A percentile compares a stretch with the other conserved stretches of the same genome.
phyloP scores from a whole-genome alignment of 2,113 vertebrate genomes.

The Poecilia latipinna region DNA sequence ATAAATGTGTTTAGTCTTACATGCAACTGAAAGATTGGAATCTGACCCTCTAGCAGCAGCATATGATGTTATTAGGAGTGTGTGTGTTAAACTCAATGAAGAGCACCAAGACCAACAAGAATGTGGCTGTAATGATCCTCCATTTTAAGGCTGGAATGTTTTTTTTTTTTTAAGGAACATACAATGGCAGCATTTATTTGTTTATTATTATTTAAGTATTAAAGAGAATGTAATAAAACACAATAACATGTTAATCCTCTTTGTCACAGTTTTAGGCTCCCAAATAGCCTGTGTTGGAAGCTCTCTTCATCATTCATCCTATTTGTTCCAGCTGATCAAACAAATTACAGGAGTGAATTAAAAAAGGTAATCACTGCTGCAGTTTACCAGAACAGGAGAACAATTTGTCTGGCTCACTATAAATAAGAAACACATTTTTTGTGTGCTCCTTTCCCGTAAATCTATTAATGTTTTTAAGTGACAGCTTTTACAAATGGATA shows the following conservation, averaged over 20 bases:
- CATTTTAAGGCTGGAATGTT: too few relatives aligned
- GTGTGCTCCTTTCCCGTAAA: too few relatives aligned
- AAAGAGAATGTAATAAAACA: constrained; percentile 17
- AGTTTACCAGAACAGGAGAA: neutral
- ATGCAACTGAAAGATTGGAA: neutral
- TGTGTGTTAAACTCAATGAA: too few relatives aligned
- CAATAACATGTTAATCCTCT: neutral
- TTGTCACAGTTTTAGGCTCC: neutral
- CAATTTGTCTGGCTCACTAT: neutral
- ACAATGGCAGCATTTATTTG: neutral
- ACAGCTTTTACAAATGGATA: neutral
- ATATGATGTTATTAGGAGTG: too few relatives aligned
- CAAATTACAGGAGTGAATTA: neutral
- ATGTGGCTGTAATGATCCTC: too few relatives aligned
- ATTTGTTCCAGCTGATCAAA: neutral
- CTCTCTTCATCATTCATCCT: neutral
- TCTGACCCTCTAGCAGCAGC: too few relatives aligned
- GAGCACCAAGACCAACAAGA: too few relatives aligned
- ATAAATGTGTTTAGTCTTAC: constrained; percentile 5
- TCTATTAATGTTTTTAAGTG: neutral
- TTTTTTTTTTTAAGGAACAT: too few relatives aligned
- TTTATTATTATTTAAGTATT: neutral
- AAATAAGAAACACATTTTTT: neutral
- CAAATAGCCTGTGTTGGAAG: neutral
- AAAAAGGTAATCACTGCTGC: neutral